Conservation (phyloP, 1,140 invertebrate genomes). For the Helicoverpa zea region DNA sequence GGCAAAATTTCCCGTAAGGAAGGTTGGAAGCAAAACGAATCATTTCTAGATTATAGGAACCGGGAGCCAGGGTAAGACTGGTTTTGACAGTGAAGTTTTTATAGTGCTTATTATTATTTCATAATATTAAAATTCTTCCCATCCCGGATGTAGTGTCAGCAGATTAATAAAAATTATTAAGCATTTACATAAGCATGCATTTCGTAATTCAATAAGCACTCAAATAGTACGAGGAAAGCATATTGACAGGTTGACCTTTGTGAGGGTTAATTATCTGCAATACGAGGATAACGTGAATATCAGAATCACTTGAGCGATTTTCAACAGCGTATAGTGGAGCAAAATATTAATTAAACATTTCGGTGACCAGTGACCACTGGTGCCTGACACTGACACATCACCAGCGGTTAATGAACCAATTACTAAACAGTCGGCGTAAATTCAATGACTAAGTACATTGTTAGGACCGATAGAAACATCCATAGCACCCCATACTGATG, state of each 20-base stretch:
- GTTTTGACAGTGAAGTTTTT: too few species aligned
- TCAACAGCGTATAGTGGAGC: constrained; percentile 13
- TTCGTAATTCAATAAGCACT: background rate
- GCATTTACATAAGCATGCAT: background rate
- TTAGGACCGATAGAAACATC: constrained; percentile 62
- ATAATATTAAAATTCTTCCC: too few species aligned
- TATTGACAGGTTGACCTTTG: background rate
- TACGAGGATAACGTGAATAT: background rate
- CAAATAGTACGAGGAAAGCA: background rate
- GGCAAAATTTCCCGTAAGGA: too few species aligned
- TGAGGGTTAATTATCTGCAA: background rate
- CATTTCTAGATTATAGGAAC: too few species aligned
- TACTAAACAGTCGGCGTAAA: constrained; percentile 66
- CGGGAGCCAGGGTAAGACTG: too few species aligned
- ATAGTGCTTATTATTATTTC: too few species aligned
- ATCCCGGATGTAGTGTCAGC: too few species aligned
- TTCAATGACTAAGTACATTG: constrained; percentile 64
- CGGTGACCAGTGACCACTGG: constrained; percentile 8
- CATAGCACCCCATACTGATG: constrained; percentile 59
- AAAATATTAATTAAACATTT: constrained; percentile 35
- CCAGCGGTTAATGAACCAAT: constrained; percentile 65
- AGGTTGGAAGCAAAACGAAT: too few species aligned
- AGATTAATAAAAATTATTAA: too few species aligned
- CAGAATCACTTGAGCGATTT: background rate
- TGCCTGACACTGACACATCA: constrained; percentile 44